These are phyloP conservation scores for Chloromyia formosa DNA, from an alignment of 2,888 invertebrate species.

Conservation along the genomic window DNA sequence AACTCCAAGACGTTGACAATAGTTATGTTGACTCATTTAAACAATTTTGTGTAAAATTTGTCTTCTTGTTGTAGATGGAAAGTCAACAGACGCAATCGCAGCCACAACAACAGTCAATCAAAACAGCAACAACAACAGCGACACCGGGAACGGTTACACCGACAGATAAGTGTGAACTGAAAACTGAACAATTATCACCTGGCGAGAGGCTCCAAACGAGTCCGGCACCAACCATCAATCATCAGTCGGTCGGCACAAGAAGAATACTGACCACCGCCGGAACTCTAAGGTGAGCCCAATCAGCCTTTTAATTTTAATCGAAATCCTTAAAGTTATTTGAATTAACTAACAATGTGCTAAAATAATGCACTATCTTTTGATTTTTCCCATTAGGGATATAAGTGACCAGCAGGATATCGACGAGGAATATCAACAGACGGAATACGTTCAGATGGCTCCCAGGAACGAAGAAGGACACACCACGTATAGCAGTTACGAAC, in stretches of 20 bases:
- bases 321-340: neutral
- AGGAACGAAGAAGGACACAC: constrained; percentile 53
- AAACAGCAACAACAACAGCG: constrained; percentile 50
- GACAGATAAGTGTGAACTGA: constrained; percentile 50
- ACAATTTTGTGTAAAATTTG: constrained; percentile 20
- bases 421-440: constrained; percentile 50
- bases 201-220: constrained; percentile 36
- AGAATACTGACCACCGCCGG: constrained; percentile 63
- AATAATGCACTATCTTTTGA: constrained; percentile 4
- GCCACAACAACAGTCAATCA: constrained; percentile 53
- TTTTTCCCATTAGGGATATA: constrained; percentile 55
- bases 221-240: constrained; percentile 31
- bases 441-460: constrained; percentile 51
- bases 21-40: constrained; percentile 25
- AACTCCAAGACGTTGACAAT: constrained; percentile 7
- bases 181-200: constrained; percentile 40
- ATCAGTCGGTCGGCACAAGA: constrained; percentile 52
- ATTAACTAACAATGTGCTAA: too few species aligned
- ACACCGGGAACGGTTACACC: constrained; percentile 48
- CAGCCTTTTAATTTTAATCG: too few species aligned
- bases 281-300: constrained; percentile 56
- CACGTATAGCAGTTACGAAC: constrained; percentile 41
- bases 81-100: constrained; percentile 51
- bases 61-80: constrained; percentile 47
- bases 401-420: constrained; percentile 57